Conservation (phyloP, 2,113 vertebrate genomes). For the Beaufortia kweichowensis region DNA sequence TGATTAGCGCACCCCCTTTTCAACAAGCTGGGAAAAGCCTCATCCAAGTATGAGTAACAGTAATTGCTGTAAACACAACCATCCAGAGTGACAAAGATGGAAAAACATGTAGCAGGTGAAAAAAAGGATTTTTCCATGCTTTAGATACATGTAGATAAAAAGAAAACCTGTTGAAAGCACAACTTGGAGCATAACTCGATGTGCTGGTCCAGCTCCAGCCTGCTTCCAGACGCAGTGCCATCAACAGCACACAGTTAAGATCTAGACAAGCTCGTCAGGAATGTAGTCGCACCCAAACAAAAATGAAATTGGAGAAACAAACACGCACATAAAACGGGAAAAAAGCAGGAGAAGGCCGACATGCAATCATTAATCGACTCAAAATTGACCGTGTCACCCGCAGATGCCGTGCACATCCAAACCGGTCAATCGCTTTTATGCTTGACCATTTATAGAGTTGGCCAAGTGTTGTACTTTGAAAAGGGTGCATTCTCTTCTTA, state of each 20-base stretch:
- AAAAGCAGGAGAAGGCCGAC: not conserved
- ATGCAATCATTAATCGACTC: conserved; percentile 23
- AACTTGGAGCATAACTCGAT: not conserved
- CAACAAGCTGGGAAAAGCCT: no score
- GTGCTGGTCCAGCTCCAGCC: not conserved
- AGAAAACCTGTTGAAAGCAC: not conserved
- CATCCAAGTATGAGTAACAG: not conserved
- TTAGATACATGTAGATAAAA: conserved; percentile 10
- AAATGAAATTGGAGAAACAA: conserved; percentile 25
- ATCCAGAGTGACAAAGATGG: not conserved
- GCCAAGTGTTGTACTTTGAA: conserved; percentile 34
- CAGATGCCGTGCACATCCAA: conserved; percentile 16
- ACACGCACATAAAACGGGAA: conserved; percentile 18
- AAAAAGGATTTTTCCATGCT: not conserved
- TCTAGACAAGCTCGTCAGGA: conserved; percentile 47
- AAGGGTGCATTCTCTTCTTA: conserved; percentile 39
- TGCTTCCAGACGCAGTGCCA: conserved; percentile 1
- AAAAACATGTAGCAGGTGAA: not conserved
- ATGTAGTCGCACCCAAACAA: conserved; percentile 46
- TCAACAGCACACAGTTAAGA: conserved; percentile 25
- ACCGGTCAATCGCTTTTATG: conserved; percentile 11
- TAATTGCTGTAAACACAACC: no score
- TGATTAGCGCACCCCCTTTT: no score
- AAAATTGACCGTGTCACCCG: not conserved
- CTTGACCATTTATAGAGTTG: conserved; percentile 35